Evolutionary conservation across 92 coral and sea anemone genomes (phyloP).

Genomic region (Palythoa heliodiscus): DNA sequence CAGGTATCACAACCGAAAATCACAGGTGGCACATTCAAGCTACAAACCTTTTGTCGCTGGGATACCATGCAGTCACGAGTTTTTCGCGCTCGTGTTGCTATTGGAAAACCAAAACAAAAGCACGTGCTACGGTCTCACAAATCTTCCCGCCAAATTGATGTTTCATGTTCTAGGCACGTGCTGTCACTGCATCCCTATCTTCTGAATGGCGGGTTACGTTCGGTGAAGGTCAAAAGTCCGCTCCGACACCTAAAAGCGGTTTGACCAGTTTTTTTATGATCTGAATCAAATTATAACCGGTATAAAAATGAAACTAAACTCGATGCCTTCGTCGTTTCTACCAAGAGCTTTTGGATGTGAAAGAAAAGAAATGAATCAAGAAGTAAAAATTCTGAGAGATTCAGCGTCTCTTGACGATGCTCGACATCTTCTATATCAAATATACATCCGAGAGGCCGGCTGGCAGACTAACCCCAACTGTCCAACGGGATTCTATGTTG

Average conservation of each 20-base stretch:
- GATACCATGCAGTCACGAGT: slow-evolving; percentile 46
- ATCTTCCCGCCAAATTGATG: slow-evolving; percentile 27
- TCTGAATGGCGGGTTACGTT: slow-evolving; percentile 4
- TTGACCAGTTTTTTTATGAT: slow-evolving; percentile 17
- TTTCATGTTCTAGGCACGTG: slow-evolving; percentile 33
- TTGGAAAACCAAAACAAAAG: slow-evolving; percentile 22
- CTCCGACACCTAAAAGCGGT: slow-evolving; percentile 17
- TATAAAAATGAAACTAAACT: neutral
- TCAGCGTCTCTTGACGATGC: slow-evolving; percentile 53
- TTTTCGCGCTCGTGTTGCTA: slow-evolving; percentile 29
- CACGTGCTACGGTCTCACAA: slow-evolving; percentile 19
- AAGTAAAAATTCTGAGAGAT: slow-evolving; percentile 49
- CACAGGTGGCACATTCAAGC: slow-evolving; percentile 32
- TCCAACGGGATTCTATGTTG: slow-evolving; percentile 60
- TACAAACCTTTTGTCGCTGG: neutral
- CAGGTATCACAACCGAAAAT: too few relatives aligned
- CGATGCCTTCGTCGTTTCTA: neutral
- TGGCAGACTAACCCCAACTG: slow-evolving; percentile 56
- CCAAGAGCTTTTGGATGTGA: neutral
- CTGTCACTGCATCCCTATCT: neutral
- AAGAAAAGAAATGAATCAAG: slow-evolving; percentile 46
- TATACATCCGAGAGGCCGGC: slow-evolving; percentile 54
- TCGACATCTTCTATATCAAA: slow-evolving; percentile 53
- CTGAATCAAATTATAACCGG: neutral
- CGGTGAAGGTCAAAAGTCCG: slow-evolving; percentile 42